Conservation (phyloP, 2,888 invertebrate species). For the Strigamia crassipes region DNA sequence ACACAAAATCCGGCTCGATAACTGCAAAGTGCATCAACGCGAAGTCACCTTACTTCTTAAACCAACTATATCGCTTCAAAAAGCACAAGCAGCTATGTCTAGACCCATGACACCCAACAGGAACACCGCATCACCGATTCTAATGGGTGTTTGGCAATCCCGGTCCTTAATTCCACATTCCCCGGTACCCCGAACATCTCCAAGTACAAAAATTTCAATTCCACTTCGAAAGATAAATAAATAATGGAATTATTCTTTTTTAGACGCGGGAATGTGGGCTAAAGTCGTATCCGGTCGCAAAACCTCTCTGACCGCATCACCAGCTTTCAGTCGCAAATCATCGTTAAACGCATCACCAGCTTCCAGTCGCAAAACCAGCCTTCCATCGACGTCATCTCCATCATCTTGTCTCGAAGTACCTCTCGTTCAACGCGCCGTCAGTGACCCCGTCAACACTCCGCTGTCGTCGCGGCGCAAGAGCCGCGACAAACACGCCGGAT, state of each 20-base stretch:
- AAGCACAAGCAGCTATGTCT: not conserved
- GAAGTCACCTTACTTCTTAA: conserved; percentile 50
- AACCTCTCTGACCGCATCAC: not conserved
- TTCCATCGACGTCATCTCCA: not conserved
- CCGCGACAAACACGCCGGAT: not conserved
- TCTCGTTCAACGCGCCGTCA: not conserved
- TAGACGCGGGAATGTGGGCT: not conserved
- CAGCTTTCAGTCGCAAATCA: not conserved
- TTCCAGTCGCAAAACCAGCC: conserved; percentile 29
- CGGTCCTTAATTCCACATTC: not conserved
- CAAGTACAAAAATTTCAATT: not conserved
- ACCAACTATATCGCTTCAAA: conserved; percentile 3
- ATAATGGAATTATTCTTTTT: not conserved
- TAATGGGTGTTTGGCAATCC: not conserved
- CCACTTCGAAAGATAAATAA: not conserved
- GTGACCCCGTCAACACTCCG: not conserved
- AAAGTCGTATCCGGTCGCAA: not conserved
- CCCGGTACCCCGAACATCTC: not conserved
- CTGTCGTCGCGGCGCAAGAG: not conserved
- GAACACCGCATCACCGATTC: not conserved
- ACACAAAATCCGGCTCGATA: conserved; percentile 51
- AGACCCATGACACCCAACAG: not conserved
- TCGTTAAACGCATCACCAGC: not conserved
- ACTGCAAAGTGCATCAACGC: conserved; percentile 50
- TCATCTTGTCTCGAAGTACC: not conserved